Evolutionary conservation across 2,888 invertebrate genomes (phyloP).

Genomic region (Apamea anceps): DNA sequence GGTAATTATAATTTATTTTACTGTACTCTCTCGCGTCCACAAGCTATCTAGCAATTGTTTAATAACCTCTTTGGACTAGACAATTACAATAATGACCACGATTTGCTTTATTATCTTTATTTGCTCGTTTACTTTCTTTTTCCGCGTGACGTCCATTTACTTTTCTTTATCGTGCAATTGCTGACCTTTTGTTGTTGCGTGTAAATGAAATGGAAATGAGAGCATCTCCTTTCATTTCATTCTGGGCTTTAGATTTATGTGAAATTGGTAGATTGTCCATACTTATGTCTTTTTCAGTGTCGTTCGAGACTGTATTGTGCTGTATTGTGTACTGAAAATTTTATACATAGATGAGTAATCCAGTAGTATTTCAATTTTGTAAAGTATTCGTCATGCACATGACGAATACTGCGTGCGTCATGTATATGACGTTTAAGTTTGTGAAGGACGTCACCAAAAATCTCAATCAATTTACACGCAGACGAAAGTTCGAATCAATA

Average conservation of each 20-base stretch:
- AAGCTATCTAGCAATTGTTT: constrained; percentile 13
- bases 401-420: no score
- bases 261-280: background rate
- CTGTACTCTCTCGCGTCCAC: constrained; percentile 4
- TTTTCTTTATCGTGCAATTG: constrained; percentile 23
- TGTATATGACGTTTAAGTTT: no score
- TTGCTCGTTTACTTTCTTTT: constrained; percentile 60
- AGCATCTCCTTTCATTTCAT: background rate
- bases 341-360: no score
- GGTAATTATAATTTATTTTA: constrained; percentile 1
- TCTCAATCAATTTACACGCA: no score
- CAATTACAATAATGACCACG: constrained; percentile 41
- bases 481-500: background rate
- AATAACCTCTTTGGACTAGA: constrained; percentile 21
- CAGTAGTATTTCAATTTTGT: background rate
- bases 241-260: background rate
- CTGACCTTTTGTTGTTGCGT: constrained; percentile 16
- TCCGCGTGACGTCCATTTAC: constrained; percentile 55
- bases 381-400: background rate
- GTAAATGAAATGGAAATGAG: constrained; percentile 29
- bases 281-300: background rate
- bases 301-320: background rate
- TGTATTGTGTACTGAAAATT: background rate
- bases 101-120: constrained; percentile 35
- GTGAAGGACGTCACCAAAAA: background rate